phyloP scores from a whole-genome alignment of 2,888 invertebrate genomes.

The Nymphalis urticae region DNA sequence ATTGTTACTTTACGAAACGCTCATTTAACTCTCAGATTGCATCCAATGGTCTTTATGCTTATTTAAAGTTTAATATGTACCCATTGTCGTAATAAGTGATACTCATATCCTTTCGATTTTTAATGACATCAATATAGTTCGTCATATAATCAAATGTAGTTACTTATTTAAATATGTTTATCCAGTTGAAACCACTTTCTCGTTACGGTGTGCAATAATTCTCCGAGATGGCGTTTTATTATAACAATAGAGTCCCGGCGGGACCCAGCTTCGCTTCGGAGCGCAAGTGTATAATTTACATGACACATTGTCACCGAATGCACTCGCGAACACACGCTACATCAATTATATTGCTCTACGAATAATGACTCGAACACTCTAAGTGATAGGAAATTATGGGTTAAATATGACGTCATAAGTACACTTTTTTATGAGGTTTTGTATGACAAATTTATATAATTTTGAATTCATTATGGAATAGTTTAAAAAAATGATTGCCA shows the following conservation, averaged over 20 bases:
- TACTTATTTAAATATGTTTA: neutral
- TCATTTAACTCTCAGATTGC: too few species aligned
- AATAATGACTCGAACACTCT: slow-evolving; percentile 36
- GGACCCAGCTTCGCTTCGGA: slow-evolving; percentile 40
- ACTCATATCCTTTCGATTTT: too few species aligned
- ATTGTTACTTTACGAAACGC: too few species aligned
- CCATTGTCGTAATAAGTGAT: too few species aligned
- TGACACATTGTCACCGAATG: slow-evolving; percentile 67
- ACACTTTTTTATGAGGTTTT: neutral
- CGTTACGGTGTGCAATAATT: slow-evolving; percentile 48
- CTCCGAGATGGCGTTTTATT: slow-evolving; percentile 76
- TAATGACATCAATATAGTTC: too few species aligned
- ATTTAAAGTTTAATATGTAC: too few species aligned
- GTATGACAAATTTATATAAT: too few species aligned
- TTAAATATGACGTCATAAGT: neutral
- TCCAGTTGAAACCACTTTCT: neutral
- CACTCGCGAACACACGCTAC: slow-evolving; percentile 57
- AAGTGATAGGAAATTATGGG: slow-evolving; percentile 9
- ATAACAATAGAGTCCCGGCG: slow-evolving; percentile 71
- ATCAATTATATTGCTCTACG: slow-evolving; percentile 49
- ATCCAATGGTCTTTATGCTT: too few species aligned
- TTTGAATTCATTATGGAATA: neutral
- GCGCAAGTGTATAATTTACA: slow-evolving; percentile 71
- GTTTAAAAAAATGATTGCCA: too few species aligned
- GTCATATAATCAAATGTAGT: too few species aligned